Evolutionary conservation across 2,113 vertebrate genomes (phyloP).

Genomic region (Coryphaenoides rupestris): DNA sequence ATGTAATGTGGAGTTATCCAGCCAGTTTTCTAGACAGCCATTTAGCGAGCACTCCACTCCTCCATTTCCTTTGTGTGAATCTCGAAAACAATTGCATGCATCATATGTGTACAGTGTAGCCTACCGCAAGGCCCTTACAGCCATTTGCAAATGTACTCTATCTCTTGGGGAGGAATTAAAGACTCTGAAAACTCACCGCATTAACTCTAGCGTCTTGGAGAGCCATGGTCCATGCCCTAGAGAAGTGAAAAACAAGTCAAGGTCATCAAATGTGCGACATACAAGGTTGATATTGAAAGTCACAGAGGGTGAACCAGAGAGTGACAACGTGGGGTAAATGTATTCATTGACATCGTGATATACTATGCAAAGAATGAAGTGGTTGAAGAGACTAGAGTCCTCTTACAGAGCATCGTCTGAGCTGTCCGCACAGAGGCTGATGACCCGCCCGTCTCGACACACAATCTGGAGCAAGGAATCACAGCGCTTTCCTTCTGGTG

Average conservation of each 20-base stretch:
- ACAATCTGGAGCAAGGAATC: slow-evolving; percentile 89
- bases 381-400: no score
- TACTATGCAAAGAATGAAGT: no score
- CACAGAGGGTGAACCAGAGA: background rate
- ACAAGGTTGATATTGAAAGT: no score
- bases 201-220: slow-evolving; percentile 75
- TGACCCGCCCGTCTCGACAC: slow-evolving; percentile 86
- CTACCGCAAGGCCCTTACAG: no score
- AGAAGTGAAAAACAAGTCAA: slow-evolving; percentile 4
- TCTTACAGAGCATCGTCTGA: slow-evolving; percentile 92
- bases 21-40: no score
- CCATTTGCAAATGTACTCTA: background rate
- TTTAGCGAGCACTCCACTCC: no score
- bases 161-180: background rate
- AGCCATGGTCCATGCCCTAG: slow-evolving; percentile 75
- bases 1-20: no score
- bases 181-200: slow-evolving; percentile 62
- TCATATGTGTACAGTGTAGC: no score
- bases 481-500: slow-evolving; percentile 85
- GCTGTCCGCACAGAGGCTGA: slow-evolving; percentile 91
- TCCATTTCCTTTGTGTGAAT: no score
- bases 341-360: no score
- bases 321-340: no score
- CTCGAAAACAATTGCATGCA: no score
- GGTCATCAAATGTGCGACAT: background rate